A percentile compares a stretch with the other conserved stretches of the same genome.
phyloP scores from a whole-genome alignment of 2,888 invertebrate genomes.

The Diaprepes abbreviatus region DNA sequence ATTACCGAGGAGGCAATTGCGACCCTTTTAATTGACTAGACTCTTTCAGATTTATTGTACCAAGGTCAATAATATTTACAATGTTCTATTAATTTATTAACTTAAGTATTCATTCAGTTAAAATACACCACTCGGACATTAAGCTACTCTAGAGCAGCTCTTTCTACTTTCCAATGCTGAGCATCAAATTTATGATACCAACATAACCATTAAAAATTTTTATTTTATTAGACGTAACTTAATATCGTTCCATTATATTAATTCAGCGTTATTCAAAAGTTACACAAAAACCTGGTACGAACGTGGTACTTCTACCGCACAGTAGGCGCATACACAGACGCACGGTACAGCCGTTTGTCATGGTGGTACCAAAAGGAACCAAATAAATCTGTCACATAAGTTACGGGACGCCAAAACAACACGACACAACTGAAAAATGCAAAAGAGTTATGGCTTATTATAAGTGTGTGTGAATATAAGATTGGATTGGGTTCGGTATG shows the following conservation, averaged over 20 bases:
- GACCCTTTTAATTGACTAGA: too few species aligned
- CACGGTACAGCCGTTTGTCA: constrained; percentile 27
- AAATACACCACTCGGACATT: too few species aligned
- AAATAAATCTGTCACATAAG: constrained; percentile 66
- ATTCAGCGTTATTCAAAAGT: background rate
- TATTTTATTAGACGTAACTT: background rate
- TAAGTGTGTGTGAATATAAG: constrained; percentile 27
- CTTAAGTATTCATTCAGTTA: too few species aligned
- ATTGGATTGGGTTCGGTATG: constrained; percentile 30
- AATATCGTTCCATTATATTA: background rate
- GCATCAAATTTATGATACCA: too few species aligned
- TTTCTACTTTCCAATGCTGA: too few species aligned
- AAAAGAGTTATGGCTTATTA: constrained; percentile 66
- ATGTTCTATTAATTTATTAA: too few species aligned
- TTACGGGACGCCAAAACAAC: constrained; percentile 66
- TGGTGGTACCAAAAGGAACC: constrained; percentile 41
- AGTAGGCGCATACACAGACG: constrained; percentile 10
- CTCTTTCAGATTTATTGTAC: too few species aligned
- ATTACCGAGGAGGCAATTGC: too few species aligned
- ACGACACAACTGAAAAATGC: constrained; percentile 64
- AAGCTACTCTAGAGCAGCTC: too few species aligned
- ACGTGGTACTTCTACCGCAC: constrained; percentile 11
- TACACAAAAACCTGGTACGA: background rate
- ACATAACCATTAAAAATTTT: too few species aligned
- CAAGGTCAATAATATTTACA: too few species aligned